Conservation (phyloP, 2,797 vertebrate species). For the Rhinogobio ventralis region DNA sequence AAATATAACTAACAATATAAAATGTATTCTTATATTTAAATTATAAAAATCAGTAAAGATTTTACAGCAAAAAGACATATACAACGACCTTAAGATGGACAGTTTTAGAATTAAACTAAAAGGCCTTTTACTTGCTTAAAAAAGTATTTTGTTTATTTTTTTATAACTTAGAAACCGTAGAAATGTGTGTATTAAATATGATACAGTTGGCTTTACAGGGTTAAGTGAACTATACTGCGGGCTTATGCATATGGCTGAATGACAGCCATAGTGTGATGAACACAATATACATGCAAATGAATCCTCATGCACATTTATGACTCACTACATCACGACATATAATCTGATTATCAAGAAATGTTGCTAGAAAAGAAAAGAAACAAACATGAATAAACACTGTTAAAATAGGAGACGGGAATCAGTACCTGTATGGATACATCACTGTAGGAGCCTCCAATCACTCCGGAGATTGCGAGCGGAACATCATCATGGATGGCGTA, state of each 20-base stretch:
- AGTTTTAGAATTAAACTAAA: neutral
- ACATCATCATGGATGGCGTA: slow-evolving; percentile 91
- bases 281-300: slow-evolving; percentile 22
- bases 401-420: neutral
- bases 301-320: slow-evolving; percentile 12
- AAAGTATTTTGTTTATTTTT: neutral
- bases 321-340: neutral
- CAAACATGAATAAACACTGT: neutral
- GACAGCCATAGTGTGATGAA: slow-evolving; percentile 14
- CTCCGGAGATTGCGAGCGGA: slow-evolving; percentile 91
- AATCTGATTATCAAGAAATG: slow-evolving; percentile 6
- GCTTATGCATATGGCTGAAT: neutral
- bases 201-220: too few relatives aligned
- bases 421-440: slow-evolving; percentile 97
- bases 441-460: slow-evolving; percentile 98
- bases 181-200: neutral
- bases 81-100: neutral
- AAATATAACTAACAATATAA: neutral
- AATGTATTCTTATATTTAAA: neutral
- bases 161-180: neutral
- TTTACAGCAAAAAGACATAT: neutral
- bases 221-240: neutral
- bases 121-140: neutral
- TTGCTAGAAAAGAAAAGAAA: neutral
- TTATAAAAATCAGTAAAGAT: too few relatives aligned